Conservation (phyloP, 2,113 vertebrate species). For the Melospiza georgiana region DNA sequence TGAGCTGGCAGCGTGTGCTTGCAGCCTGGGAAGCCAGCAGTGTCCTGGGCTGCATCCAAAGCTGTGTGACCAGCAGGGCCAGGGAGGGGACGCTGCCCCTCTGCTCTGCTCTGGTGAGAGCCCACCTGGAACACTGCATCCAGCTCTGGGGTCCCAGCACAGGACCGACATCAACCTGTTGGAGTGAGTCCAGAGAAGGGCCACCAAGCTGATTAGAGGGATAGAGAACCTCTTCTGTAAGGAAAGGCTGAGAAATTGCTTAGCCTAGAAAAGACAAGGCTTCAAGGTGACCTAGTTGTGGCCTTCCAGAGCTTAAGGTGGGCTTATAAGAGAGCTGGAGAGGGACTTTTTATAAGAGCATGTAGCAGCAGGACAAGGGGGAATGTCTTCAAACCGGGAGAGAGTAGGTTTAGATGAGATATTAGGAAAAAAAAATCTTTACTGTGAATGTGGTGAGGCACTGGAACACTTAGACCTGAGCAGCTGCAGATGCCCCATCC, state of each 20-base stretch:
- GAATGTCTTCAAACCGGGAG: background rate
- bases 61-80: accelerated
- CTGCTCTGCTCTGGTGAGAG: background rate
- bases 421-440: background rate
- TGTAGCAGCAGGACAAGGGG: background rate
- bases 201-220: background rate
- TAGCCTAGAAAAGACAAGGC: background rate
- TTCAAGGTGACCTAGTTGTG: background rate
- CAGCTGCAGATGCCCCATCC: background rate
- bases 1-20: background rate
- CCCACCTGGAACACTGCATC: accelerated
- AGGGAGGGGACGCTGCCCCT: background rate
- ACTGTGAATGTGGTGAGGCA: background rate
- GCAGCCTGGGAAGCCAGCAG: accelerated
- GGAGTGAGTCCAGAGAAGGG: background rate
- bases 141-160: background rate
- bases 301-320: background rate
- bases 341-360: background rate
- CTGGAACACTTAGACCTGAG: too few relatives aligned
- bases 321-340: background rate
- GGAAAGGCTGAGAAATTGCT: background rate
- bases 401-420: background rate
- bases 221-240: background rate
- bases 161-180: accelerated
- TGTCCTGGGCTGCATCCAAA: background rate